Conservation (phyloP, 2,888 invertebrate species). For the Caprella mutica region DNA sequence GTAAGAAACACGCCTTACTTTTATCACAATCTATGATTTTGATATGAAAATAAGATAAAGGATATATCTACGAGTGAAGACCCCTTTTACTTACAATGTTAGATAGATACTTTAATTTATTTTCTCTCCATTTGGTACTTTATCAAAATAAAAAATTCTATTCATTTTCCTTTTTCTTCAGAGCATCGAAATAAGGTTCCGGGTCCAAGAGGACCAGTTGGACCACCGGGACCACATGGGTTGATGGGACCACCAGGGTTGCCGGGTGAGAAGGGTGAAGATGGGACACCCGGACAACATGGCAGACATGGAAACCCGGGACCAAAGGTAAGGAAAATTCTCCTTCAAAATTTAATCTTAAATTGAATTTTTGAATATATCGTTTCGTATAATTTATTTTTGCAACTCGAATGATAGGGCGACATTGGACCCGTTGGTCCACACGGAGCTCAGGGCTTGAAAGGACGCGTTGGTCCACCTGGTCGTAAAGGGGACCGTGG, state of each 20-base stretch:
- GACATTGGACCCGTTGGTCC: constrained; percentile 11
- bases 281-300: constrained; percentile 13
- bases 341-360: not conserved
- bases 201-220: constrained; percentile 40
- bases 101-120: too few species aligned
- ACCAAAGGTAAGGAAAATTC: not conserved
- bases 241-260: constrained; percentile 20
- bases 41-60: too few species aligned
- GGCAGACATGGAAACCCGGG: constrained; percentile 18
- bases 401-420: not conserved
- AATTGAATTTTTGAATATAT: not conserved
- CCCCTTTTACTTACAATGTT: too few species aligned
- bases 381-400: not conserved
- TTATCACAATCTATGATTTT: too few species aligned
- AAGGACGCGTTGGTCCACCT: constrained; percentile 6
- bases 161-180: too few species aligned
- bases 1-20: too few species aligned
- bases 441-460: constrained; percentile 6
- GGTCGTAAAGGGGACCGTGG: constrained; percentile 36
- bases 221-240: constrained; percentile 36
- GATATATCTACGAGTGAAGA: too few species aligned
- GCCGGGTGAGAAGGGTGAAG: constrained; percentile 11
- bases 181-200: too few species aligned
- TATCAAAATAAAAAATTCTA: too few species aligned
- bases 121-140: too few species aligned